Evolutionary conservation across 1,140 invertebrate genomes (phyloP), one percentile per base, ranked within the genome.

Genomic region (Nephila pilipes): DNA sequence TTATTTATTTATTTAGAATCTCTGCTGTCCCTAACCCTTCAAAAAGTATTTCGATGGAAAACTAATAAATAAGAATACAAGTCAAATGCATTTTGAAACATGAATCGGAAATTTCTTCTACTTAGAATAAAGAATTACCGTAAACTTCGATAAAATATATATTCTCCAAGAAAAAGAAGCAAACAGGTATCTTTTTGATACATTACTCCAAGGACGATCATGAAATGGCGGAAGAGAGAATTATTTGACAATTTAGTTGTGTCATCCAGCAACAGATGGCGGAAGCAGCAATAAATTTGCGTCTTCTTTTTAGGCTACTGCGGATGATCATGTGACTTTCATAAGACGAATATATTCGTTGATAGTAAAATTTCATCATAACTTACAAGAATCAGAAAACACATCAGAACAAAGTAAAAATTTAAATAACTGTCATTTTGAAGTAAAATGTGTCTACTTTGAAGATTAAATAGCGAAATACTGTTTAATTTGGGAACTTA

Each of bases 221-320:
- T 25, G 63, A 32, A 87, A 87, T 65, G 36, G 60, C 58, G 60
- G 58, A 32, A 10, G 3, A 36, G n/a, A 54, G n/a, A 90, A n/a
- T 80, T 54, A 90, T 80, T 79, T 80, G 38, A 69, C 75, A 83
- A 83, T 60, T 83, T 91, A 91, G 80, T 91, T 91, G 29, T 83
- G 57, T 83, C 80, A 60, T 69, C 80, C 79, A 63, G 89, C 89
- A 91, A 91, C 89, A 91, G 89, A 91, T 91, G 89, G 89, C 89
- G 58, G 89, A 83, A 91, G 89, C 54, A 83, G 75, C 89, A 83
- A 91, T 91, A 83, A 91, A 91, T 91, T 91, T 83, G 79, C 89
- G 89, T 81, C 79, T 46, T 91, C 63, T 75, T 75, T 75, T 75
- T 25, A 80, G 88, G 88, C 57, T 91, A 91, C 89, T 91, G 89